Base-by-base conservation (phyloP, 2,888 invertebrate genomes). In the Athalia rosae region DNA sequence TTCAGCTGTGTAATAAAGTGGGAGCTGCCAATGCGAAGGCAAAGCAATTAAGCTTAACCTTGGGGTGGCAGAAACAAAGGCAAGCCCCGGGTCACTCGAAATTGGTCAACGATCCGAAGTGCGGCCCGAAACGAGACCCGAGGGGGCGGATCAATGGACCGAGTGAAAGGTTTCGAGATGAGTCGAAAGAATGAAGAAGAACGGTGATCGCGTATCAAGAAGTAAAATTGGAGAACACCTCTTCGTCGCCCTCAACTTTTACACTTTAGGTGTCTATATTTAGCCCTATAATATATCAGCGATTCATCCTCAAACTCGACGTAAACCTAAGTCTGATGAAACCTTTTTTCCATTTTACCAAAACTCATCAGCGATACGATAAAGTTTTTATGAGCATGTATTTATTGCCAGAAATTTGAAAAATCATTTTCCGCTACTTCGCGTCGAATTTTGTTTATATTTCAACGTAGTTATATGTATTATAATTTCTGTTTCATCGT, bases 91-190 rank as follows among this genome's bases (percentile, higher is more conserved):
- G 71, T 71, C 58, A 56, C 56, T 71, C 45, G 58, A 43, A 71
- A 71, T 71, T 43, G 71, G 71, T 71, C 56, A 58, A 58, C 13
- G 43, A 58, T 71, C 58, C 71, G 28, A 71, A 58, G 71, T 71
- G 71, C 58, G 43, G 58, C 45, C 58, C 13, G 71, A 58, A 71
- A 71, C 71, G 58, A 71, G 56, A 58, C 71, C 45, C 71, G 45
- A 71, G 58, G 71, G 71, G 71, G 71, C 45, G 58, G 56, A 71
- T 71, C 71, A 71, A 71, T 71, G 71, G 56, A 45, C 56, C 41
- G 69, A 43, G 56, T 43, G 50, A 69, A 56, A 69, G 43, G 69
- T 53, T 43, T 69, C 56, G 69, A 53, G 28, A 28, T 28, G 28
- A 28, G 69, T 56, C 69, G 28, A 13, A 41, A 53, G 56, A 53